Evolutionary conservation across 2,797 vertebrate species (phyloP), one percentile per base, ranked within the genome.

Genomic region (Gambelia wislizenii): DNA sequence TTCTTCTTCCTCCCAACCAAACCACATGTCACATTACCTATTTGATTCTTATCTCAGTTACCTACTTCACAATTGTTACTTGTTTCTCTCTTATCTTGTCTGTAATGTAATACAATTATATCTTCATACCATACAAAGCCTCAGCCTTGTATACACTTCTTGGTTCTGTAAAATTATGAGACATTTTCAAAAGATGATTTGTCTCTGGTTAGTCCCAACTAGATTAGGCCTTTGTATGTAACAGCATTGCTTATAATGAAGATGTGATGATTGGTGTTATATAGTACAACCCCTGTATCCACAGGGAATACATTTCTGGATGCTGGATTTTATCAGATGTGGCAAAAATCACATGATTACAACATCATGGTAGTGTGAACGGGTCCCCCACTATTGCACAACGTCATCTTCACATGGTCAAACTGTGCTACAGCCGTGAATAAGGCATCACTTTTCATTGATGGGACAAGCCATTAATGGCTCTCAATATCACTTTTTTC

Each of bases 21-120:
- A 96, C 95, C 95, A 89, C 94, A 95, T 74, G 61, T 2, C 89
- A 25, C 3, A 79, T 94, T 79, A 82, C 67, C 59, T 67, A 84
- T 59, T 16, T 82, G 20, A 83, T 12, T 75, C 54, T 94, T 81
- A 88, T 91, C 52, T 42, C 79, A 61, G 56, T 91, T 69, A 44
- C 25, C 72, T 70, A 9, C 88, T 89, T 77, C 80, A 93, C 81
- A 91, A 87, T 47, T 20, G 89, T 42, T 36, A 86, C 27, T 88
- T 90, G 64, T 84, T 20, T 33, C 18, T 91, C 75, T 91, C 84
- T 87, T 70, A 25, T 10, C 74, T 78, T 89, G 36, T 16, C 36
- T 84, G 44, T 88, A 52, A 64, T 69, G 42, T 1, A 83, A 25
- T 54, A 85, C 25, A 87, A 44, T 2, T 85, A 1, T 52, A 27